These are phyloP conservation scores for Triplophysa tibetana DNA, from an alignment of 2,113 vertebrate species.

Conservation along the genomic window DNA sequence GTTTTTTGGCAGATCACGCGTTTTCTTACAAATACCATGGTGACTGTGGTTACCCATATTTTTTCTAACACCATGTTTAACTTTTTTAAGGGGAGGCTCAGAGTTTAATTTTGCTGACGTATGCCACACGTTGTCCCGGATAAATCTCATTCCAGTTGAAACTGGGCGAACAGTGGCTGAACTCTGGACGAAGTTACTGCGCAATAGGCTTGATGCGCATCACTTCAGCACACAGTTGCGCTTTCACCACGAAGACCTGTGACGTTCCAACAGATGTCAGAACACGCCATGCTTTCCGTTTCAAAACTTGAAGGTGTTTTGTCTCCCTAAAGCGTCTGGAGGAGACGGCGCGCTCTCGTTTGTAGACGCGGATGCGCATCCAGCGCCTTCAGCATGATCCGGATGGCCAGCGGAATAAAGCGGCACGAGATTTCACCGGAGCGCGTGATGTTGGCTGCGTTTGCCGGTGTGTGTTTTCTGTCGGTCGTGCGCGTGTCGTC, in stretches of 20 bases:
- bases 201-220: not conserved
- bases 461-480: constrained; percentile 73
- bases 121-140: not conserved
- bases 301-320: not conserved
- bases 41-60: too few species aligned
- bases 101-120: not conserved
- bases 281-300: not conserved
- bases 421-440: not conserved
- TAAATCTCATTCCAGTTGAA: not conserved
- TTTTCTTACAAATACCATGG: too few species aligned
- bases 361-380: not conserved
- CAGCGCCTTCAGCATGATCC: not conserved
- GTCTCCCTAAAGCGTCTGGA: too few species aligned
- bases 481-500: constrained; percentile 70
- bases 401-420: not conserved
- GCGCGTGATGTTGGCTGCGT: constrained; percentile 67
- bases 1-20: too few species aligned
- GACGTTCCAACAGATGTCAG: not conserved
- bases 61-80: too few species aligned
- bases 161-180: not conserved
- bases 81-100: not conserved
- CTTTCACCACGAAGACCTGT: not conserved
- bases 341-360: not conserved
- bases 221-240: not conserved
- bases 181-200: not conserved